phyloP scores from a whole-genome alignment of 2,113 vertebrate genomes.

The Nothoprocta pentlandii region DNA sequence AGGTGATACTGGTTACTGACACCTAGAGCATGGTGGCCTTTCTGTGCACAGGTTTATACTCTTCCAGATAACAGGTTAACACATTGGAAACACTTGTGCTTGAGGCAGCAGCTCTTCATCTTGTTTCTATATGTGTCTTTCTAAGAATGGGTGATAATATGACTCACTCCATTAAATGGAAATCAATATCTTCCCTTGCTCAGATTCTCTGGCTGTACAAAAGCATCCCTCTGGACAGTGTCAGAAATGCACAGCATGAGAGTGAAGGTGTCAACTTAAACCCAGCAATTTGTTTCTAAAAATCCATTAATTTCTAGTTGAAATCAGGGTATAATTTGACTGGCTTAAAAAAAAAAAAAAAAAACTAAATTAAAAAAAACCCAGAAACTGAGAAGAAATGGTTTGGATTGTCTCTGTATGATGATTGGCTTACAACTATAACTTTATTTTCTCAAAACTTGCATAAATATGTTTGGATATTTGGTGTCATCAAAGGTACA shows the following conservation, averaged over 20 bases:
- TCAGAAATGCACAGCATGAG: neutral
- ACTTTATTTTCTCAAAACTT: neutral
- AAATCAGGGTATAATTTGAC: neutral
- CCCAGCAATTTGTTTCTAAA: neutral
- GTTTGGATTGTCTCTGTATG: neutral
- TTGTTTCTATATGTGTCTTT: neutral
- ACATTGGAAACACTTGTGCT: neutral
- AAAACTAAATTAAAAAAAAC: no score
- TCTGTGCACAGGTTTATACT: neutral
- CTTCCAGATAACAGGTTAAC: neutral
- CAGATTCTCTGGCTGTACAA: neutral
- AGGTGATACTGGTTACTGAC: neutral
- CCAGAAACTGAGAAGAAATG: neutral
- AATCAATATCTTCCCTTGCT: neutral
- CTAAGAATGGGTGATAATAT: neutral
- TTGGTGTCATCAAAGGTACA: neutral
- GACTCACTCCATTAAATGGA: neutral
- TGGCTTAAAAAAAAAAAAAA: neutral
- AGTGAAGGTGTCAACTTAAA: neutral
- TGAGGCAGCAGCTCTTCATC: neutral
- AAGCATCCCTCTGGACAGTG: neutral
- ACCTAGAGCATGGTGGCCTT: neutral
- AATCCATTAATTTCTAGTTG: neutral
- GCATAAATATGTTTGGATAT: neutral
- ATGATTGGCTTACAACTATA: neutral